Evolutionary conservation across 1,140 invertebrate species (phyloP), one percentile per base, ranked within the genome.

Genomic region (Popillia japonica): DNA sequence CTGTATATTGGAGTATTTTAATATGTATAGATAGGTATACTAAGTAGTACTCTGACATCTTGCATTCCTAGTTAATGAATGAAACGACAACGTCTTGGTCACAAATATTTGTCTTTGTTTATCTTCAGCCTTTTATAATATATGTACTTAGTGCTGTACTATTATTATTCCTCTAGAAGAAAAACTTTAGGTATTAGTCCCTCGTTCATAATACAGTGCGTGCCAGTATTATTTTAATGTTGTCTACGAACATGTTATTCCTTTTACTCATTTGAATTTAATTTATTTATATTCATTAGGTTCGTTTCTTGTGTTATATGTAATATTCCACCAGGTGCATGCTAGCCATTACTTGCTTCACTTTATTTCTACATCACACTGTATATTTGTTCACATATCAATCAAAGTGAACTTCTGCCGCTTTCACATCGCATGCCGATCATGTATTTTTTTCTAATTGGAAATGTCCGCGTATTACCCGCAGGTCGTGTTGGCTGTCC

Each of bases 401-500:
- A 55, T 55, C 14, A 55, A 55, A n/a, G 48, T 55, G 11, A 55
- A 55, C 17, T 55, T 55, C 48, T n/a, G 17, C 48, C 14, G 48
- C 48, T 55, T n/a, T 55, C 48, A 14, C 48, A 55, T n/a, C 17
- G 48, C n/a, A 55, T 17, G 17, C 48, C 4, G 48, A 4, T 55
- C 14, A n/a, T 14, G 6, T 55, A n/a, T 23, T 22, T 72, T n/a
- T 34, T 72, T 72, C 11, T 34, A 72, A 40, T 72, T 34, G 6
- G 64, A 34, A 40, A 27, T 23, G 20, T 23, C 8, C 64, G 11
- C 34, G 22, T 72, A 40, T 74, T 74, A 8, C 27, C 83, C 82
- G 20, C 88, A 96, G 95, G 96, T 86, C 92, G 96, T 76, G 94
- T 99, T 72, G 98, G 98, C 64, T 98, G 96, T 79, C 96, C 97